Evolutionary conservation across 2,797 vertebrate species (phyloP).

Genomic region (Carcharodon carcharias): DNA sequence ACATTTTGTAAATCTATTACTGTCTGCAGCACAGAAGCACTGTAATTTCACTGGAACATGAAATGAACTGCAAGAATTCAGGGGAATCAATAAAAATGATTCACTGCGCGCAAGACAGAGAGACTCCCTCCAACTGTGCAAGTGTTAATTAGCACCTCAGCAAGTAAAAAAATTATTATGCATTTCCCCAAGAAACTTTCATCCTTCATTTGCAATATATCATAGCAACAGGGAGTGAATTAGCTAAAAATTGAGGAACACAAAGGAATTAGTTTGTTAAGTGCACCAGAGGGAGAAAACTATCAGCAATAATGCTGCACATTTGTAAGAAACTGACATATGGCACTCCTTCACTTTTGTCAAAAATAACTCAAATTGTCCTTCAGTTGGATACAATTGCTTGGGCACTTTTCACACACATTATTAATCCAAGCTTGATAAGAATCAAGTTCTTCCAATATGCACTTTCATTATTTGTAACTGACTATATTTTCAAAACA

Average conservation of each 20-base stretch:
- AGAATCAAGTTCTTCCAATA: background rate
- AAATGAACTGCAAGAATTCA: background rate
- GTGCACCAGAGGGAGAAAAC: background rate
- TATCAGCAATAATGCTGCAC: background rate
- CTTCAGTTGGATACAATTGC: background rate
- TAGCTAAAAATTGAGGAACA: conserved; percentile 7
- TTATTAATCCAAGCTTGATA: background rate
- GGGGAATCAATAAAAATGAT: conserved; percentile 29
- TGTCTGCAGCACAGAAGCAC: background rate
- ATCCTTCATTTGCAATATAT: background rate
- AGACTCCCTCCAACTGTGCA: background rate
- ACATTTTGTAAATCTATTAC: background rate
- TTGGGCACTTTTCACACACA: background rate
- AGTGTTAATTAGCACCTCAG: background rate
- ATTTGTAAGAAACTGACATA: background rate
- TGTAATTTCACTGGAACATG: background rate
- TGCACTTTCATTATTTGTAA: background rate
- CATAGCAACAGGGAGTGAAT: background rate
- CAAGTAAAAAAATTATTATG: background rate
- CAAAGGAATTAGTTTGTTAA: background rate
- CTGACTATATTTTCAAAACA: background rate
- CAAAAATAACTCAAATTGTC: background rate
- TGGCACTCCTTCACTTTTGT: background rate
- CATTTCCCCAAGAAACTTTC: background rate
- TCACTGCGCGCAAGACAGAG: background rate